These are phyloP conservation scores for Pluvialis apricaria DNA, from an alignment of 2,113 vertebrate species.

Conservation along the genomic window DNA sequence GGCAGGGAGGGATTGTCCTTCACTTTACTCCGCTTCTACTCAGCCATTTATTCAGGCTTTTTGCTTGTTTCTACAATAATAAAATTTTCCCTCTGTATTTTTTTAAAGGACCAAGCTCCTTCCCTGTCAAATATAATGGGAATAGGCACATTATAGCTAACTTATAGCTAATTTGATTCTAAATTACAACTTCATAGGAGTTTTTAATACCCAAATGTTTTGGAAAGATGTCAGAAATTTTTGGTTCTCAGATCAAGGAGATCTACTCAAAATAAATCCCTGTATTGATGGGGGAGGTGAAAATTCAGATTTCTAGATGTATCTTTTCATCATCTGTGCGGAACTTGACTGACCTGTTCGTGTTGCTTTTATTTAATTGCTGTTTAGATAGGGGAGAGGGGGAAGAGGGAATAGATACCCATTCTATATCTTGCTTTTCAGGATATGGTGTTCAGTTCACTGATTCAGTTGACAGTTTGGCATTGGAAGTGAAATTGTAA, in stretches of 20 bases:
- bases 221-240: not conserved
- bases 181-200: not conserved
- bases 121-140: not conserved
- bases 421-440: not conserved
- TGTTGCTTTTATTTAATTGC: not conserved
- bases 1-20: rapidly evolving
- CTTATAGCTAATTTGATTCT: not conserved
- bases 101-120: not conserved
- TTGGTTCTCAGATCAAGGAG: not conserved
- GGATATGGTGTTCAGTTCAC: not conserved
- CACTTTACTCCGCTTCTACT: not conserved
- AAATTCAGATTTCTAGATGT: not conserved
- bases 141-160: not conserved
- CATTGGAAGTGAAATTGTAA: not conserved
- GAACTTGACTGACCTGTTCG: not conserved
- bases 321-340: not conserved
- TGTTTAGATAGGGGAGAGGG: not conserved
- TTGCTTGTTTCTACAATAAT: not conserved
- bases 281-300: not conserved
- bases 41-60: not conserved
- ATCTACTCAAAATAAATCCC: not conserved
- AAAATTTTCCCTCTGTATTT: not conserved
- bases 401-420: not conserved
- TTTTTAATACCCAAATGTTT: not conserved
- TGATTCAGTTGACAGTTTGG: not conserved